Evolutionary conservation across 2,888 invertebrate species (phyloP), one percentile per base, ranked within the genome.

Genomic region (Gryllus longicercus): DNA sequence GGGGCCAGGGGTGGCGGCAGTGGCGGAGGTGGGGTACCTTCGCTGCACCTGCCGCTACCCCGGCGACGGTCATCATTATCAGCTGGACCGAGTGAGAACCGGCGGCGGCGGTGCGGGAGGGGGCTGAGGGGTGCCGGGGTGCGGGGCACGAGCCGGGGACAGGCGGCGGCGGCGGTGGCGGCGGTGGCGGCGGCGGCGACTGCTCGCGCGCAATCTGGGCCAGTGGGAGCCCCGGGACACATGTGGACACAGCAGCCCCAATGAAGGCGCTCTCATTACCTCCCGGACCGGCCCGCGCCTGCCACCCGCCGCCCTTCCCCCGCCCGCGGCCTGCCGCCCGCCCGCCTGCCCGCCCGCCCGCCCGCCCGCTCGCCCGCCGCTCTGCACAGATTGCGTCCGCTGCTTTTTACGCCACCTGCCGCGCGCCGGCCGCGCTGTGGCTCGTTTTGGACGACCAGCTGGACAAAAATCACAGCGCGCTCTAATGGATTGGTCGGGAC

Each of bases 191-290:
- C 14, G 63, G 16, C 16, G 14, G 63, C 16, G n/a, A 14, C 11
- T 8, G 16, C 63, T 18, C 16, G n/a, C 16, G n/a, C 63, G 63
- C 63, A n/a, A 63, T 63, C 63, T 63, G 63, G 63, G 63, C 63
- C 63, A 63, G 63, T n/a, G 63, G 16, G 16, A n/a, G 63, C 63
- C 63, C n/a, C 63, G 16, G 63, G 63, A 63, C 63, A 63, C 63
- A 63, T 63, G 63, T 63, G 63, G 63, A 63, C 63, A 63, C 63
- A 63, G 63, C 63, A 63, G 63, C 63, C 63, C 63, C 63, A 63
- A 63, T 63, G 63, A 63, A 63, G 63, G 63, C 63, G 63, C 63
- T 63, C 63, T 63, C 63, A 63, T 63, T 63, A 63, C 63, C 63
- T 63, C 63, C 63, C 10, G 63, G 63, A 63, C 63, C 63, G 16